Percentiles rank a stretch among this genome's conserved stretches.
These are phyloP conservation scores for Chironomus tentans DNA, from an alignment of 2,888 invertebrate genomes.

Conservation along the genomic window DNA sequence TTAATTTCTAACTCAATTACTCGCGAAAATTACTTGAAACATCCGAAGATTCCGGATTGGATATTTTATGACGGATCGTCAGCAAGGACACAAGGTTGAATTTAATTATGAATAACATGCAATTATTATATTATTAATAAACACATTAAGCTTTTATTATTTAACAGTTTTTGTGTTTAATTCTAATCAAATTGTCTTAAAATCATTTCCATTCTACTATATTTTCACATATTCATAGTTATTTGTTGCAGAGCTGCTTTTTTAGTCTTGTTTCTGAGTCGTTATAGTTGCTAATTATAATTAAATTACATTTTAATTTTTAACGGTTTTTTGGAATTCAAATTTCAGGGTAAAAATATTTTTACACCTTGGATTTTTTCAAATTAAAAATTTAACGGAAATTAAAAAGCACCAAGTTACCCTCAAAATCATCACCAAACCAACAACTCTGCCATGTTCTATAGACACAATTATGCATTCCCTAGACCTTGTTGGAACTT, in stretches of 20 bases:
- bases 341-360: no score
- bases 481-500: constrained; percentile 50
- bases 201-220: neutral
- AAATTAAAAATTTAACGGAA: no score
- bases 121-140: constrained; percentile 5
- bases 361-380: no score
- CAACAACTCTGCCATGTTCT: no score
- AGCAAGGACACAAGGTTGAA: constrained; percentile 32
- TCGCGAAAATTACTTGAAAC: constrained; percentile 64
- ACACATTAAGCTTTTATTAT: constrained; percentile 11
- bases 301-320: no score
- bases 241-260: constrained; percentile 2
- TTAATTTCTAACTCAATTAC: constrained; percentile 59
- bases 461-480: neutral
- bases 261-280: no score
- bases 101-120: neutral
- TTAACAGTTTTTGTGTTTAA: neutral
- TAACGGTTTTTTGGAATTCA: constrained; percentile 33
- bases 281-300: no score
- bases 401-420: no score
- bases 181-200: constrained; percentile 3
- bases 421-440: no score
- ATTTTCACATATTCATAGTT: constrained; percentile 24
- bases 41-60: constrained; percentile 74
- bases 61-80: constrained; percentile 49